phyloP scores from a whole-genome alignment of 2,113 vertebrate species.

The Apteryx mantelli region DNA sequence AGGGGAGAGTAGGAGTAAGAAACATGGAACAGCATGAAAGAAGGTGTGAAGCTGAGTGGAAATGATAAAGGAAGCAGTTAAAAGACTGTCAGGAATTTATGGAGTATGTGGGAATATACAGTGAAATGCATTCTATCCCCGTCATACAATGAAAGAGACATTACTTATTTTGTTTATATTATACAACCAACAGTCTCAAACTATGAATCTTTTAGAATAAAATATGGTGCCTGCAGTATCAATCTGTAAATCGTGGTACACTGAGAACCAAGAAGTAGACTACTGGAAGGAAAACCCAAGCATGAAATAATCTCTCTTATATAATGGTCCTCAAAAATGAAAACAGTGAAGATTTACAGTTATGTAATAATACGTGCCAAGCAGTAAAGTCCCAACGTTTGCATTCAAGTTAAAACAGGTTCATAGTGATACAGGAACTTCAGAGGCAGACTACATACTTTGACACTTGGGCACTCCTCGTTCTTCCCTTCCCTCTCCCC shows the following conservation, averaged over 20 bases:
- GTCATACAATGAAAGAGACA: not conserved
- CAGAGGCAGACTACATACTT: rapidly evolving
- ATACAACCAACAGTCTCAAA: not conserved
- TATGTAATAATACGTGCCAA: not conserved
- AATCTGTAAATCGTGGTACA: rapidly evolving
- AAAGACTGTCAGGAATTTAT: not conserved
- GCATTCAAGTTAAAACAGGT: not conserved
- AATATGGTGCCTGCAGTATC: not conserved
- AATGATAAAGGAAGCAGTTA: not conserved
- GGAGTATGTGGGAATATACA: not conserved
- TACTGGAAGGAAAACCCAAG: not conserved
- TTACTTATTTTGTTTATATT: not conserved
- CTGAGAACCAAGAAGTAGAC: not conserved
- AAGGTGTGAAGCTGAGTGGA: not conserved
- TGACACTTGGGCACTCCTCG: not conserved
- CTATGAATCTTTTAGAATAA: not conserved
- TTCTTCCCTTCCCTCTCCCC: not conserved
- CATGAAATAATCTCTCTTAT: not conserved
- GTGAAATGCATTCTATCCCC: not conserved
- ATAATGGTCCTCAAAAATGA: not conserved
- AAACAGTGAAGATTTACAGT: not conserved
- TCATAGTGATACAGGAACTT: not conserved
- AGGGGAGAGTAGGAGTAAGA: not conserved
- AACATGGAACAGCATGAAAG: not conserved
- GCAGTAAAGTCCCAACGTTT: not conserved